Evolutionary conservation across 2,888 invertebrate genomes (phyloP).

Genomic region (Meganola albula): DNA sequence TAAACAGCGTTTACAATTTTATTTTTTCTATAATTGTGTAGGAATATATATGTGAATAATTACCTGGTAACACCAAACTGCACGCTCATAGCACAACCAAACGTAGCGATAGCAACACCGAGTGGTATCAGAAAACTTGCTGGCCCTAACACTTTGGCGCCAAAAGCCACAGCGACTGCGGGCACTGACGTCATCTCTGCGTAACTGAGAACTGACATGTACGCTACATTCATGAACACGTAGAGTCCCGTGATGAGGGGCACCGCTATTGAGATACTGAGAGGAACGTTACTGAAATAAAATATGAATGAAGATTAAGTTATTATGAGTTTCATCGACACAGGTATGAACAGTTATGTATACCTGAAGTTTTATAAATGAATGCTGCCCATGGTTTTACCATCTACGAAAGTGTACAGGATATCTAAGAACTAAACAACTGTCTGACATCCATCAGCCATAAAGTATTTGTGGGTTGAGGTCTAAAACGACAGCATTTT

Average conservation of each 20-base stretch:
- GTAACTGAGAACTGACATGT: slow-evolving; percentile 86
- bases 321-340: no score
- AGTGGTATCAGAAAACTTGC: slow-evolving; percentile 83
- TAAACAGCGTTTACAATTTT: no score
- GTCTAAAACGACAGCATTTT: no score
- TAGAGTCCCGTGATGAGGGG: slow-evolving; percentile 88
- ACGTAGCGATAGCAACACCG: slow-evolving; percentile 86
- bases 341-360: no score
- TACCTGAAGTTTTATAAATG: no score
- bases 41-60: slow-evolving; percentile 4
- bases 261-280: slow-evolving; percentile 88
- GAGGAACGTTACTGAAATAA: slow-evolving; percentile 83
- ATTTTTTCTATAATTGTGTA: no score
- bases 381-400: no score
- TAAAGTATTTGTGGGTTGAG: no score
- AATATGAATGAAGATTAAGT: no score
- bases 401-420: no score
- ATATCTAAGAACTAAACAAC: no score
- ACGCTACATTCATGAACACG: slow-evolving; percentile 91
- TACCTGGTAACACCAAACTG: slow-evolving; percentile 86
- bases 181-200: slow-evolving; percentile 84
- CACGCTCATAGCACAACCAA: slow-evolving; percentile 87
- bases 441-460: no score
- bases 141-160: slow-evolving; percentile 80
- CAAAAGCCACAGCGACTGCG: slow-evolving; percentile 89